Conservation (phyloP, 2,888 invertebrate species). For the Melolontha melolontha region DNA sequence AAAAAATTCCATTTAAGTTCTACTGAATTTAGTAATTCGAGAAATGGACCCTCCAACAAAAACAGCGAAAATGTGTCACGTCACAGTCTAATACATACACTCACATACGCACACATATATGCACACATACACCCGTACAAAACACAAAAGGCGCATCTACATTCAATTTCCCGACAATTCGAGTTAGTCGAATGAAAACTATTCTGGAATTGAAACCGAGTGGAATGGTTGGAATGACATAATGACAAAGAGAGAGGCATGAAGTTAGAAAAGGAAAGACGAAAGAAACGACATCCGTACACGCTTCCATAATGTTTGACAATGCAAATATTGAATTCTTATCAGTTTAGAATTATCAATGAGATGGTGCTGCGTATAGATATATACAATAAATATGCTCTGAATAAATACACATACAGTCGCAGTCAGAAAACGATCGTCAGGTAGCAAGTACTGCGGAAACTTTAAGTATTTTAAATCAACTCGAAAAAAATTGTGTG, state of each 20-base stretch:
- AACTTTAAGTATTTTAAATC: too few species aligned
- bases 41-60: background rate
- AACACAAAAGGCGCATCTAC: slow-evolving; percentile 5
- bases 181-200: slow-evolving; percentile 18
- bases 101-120: background rate
- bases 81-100: background rate
- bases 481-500: too few species aligned
- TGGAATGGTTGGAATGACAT: slow-evolving; percentile 7
- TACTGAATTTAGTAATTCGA: too few species aligned
- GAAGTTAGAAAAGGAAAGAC: background rate
- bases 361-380: background rate
- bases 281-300: slow-evolving; percentile 7
- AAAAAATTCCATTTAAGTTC: too few species aligned
- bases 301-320: background rate
- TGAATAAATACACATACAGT: too few species aligned
- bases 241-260: background rate
- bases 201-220: slow-evolving; percentile 10
- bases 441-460: too few species aligned
- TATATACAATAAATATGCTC: too few species aligned
- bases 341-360: background rate
- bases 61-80: slow-evolving; percentile 1
- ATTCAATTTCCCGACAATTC: slow-evolving; percentile 23
- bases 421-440: too few species aligned
- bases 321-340: slow-evolving; percentile 17
- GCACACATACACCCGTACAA: background rate